These are phyloP conservation scores for Ctenodactylus gundi DNA, from an alignment of 2,113 vertebrate species.

Conservation along the genomic window DNA sequence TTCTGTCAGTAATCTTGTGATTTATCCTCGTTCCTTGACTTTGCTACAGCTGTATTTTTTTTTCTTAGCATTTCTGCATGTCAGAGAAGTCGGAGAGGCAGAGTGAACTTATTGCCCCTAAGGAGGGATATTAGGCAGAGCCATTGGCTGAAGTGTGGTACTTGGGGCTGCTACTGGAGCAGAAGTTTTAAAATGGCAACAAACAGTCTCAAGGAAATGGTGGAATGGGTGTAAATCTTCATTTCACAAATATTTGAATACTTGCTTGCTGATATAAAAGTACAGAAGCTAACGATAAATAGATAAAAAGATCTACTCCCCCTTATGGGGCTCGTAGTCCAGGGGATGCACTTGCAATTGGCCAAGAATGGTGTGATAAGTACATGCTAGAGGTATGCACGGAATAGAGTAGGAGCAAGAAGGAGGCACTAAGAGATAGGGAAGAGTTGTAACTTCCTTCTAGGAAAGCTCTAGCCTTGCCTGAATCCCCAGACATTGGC, in stretches of 20 bases:
- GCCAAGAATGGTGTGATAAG: neutral
- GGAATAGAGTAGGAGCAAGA: neutral
- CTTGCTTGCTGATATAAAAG: neutral
- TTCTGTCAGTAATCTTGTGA: neutral
- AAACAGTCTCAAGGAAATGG: neutral
- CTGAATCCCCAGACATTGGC: too few species aligned
- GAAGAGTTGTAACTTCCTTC: too few species aligned
- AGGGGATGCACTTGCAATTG: neutral
- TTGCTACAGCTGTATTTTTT: neutral
- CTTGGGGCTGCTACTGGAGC: neutral
- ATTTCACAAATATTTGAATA: constrained; percentile 29
- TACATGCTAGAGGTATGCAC: neutral
- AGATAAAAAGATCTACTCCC: neutral
- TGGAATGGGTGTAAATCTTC: neutral
- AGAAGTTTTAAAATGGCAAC: neutral
- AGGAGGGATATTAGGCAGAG: neutral
- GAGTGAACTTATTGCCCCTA: neutral
- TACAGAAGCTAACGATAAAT: neutral
- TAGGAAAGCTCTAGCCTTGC: too few species aligned
- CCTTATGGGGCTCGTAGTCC: neutral
- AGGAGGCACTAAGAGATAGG: neutral
- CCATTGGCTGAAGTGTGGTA: neutral
- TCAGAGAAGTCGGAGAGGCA: neutral
- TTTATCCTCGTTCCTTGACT: neutral
- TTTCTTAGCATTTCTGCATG: neutral